Base-by-base conservation (phyloP, 2,888 invertebrate species). In the Catocala sponsa region DNA sequence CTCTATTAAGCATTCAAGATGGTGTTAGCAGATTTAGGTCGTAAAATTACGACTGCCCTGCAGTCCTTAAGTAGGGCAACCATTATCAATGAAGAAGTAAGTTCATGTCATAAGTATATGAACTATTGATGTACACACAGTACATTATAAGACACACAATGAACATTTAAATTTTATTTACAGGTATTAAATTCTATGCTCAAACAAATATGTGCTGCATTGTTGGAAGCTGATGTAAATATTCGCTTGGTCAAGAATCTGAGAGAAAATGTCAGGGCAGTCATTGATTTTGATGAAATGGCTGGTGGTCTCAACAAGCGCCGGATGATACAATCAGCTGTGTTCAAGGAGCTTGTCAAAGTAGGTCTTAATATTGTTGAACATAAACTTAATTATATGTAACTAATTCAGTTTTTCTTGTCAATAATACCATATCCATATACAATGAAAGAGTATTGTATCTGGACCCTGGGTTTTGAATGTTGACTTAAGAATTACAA, bases 261-360 rank as follows among this genome's bases (percentile, higher is more conserved):
- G 47, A 96, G 99, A 73, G 99, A 99, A 94, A 99, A 99, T 98
- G 99, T 99, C 35, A 96, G 98, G 62, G 96, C 98, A 51, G 98
- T 99, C 70, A 99, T 99, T 89, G 99, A 99, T 92, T 99, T 99
- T 91, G 99, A 99, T 86, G 99, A 99, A 89, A 99, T 99, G 99
- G 99, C 99, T 79, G 98, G 98, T 44, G 99, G 99, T 6, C 96
- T 99, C 52, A 99, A 99, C 91, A 99, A 99, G 87, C 95, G 99
- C 55, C 96, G 99, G 62, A 99, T 99, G 98, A 99, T 99, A 80
- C 99, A 99, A 88, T 99, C 98, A 77, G 99, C 99, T 58, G 99
- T 99, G 0, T 99, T 99, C 91, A 98, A 99, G 88, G 99, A 99
- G 94, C 96, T 99, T 58, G 98, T 99, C 9, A 99, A 99, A 95